Base-by-base conservation (phyloP, 1,140 invertebrate species). In the Drosophila nebulosa region DNA sequence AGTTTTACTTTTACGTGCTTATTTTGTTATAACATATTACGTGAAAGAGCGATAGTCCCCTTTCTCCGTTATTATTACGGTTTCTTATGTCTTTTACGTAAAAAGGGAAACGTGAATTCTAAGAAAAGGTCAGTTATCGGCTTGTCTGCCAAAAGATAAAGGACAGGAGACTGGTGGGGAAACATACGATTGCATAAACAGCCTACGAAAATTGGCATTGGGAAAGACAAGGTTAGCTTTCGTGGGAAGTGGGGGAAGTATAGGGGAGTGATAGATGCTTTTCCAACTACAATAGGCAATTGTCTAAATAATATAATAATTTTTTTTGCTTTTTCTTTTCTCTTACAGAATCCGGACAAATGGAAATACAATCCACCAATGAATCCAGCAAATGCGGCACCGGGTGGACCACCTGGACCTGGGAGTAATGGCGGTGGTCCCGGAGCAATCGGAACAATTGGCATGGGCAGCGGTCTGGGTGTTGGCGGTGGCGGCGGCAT, bases 281-380 rank as follows among this genome's bases (percentile, higher is more conserved):
- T n/a, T 3, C 2, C 9, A 16, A 18, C n/a, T 18, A 58, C 9
- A 16, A 32, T 4, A 27, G 6, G 35, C 21, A 22, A 3, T 52
- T 12, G 12, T 24, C 16, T 57, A 26, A 4, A 26, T 22, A 16
- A 65, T 68, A 12, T 27, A 56, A 42, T 52, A 59, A 65, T 6
- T 18, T 6, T 69, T 35, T 22, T 30, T 35, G n/a, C 46, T 39
- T 39, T 65, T 72, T 60, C 91, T 51, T 75, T 77, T 0, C n/a
- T n/a, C n/a, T n/a, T n/a, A n/a, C 74, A 95, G 94, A 94, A 93
- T 90, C 93, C 94, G 79, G 94, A 94, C 79, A 94, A 94, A 91
- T 95, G 94, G 94, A 94, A 94, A 81, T 94, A 93, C 81, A 92
- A 93, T 86, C 86, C 89, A n/a, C 89, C 90, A 7, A 91, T 91